phyloP scores from a whole-genome alignment of 1,140 invertebrate species.

The Probaryconus sp. region DNA sequence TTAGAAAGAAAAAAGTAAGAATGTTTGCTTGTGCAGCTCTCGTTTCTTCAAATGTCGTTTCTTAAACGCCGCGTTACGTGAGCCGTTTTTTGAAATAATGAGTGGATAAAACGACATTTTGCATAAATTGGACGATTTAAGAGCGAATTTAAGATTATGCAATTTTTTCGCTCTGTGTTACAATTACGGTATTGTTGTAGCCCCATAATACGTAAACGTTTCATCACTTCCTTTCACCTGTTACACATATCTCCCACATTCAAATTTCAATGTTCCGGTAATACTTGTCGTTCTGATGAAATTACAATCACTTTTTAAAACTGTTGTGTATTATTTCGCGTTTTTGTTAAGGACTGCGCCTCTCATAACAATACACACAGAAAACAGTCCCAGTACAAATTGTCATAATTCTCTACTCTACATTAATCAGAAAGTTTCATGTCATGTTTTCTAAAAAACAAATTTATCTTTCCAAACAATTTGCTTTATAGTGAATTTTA shows the following conservation, averaged over 20 bases:
- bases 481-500: no score
- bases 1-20: no score
- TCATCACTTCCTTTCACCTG: constrained; percentile 59
- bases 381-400: neutral
- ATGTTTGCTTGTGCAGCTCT: no score
- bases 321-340: constrained; percentile 40
- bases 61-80: no score
- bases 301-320: constrained; percentile 51
- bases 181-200: constrained; percentile 59
- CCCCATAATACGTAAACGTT: constrained; percentile 50
- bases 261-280: constrained; percentile 52
- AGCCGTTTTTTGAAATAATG: constrained; percentile 8
- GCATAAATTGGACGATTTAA: constrained; percentile 32
- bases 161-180: constrained; percentile 51
- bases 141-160: constrained; percentile 28
- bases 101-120: constrained; percentile 1
- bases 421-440: no score
- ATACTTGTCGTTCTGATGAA: constrained; percentile 48
- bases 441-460: no score
- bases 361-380: constrained; percentile 3
- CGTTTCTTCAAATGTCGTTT: no score
- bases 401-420: no score
- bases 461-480: no score
- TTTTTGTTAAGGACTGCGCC: constrained; percentile 33
- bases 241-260: constrained; percentile 57